Conservation (phyloP, 1,140 invertebrate species). For the Whitmania pigra region DNA sequence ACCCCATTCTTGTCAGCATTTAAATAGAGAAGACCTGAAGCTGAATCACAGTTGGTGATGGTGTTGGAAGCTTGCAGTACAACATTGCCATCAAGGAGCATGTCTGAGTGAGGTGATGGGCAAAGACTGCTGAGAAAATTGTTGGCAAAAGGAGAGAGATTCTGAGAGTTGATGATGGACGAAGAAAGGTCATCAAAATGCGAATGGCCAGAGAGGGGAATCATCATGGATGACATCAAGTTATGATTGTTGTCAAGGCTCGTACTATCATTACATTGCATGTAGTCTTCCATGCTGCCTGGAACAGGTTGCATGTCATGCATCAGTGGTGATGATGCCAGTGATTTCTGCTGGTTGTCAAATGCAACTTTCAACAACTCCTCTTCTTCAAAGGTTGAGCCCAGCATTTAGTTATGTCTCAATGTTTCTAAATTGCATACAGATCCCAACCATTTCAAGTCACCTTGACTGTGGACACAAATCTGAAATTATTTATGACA, state of each 20-base stretch:
- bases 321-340: background rate
- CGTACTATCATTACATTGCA: background rate
- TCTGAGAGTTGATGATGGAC: background rate
- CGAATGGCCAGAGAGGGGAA: background rate
- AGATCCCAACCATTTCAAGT: background rate
- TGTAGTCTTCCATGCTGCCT: constrained; percentile 2
- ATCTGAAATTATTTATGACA: background rate
- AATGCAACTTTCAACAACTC: constrained; percentile 10
- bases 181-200: constrained; percentile 8
- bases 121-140: background rate
- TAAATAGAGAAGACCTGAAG: background rate
- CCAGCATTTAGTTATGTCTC: constrained; percentile 1
- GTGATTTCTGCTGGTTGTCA: background rate
- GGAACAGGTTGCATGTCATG: constrained; percentile 6
- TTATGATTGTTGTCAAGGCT: background rate
- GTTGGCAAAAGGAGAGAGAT: background rate
- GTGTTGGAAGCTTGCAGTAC: too few species aligned
- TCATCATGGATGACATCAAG: background rate
- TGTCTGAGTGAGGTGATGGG: background rate
- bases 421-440: background rate
- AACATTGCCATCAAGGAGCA: background rate
- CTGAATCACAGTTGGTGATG: too few species aligned
- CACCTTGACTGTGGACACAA: background rate
- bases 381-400: background rate
- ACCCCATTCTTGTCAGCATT: background rate